A percentile compares a stretch with the other conserved stretches of the same genome.
Conservation (phyloP, 2,888 invertebrate genomes). For the Ephialtes manifestator region DNA sequence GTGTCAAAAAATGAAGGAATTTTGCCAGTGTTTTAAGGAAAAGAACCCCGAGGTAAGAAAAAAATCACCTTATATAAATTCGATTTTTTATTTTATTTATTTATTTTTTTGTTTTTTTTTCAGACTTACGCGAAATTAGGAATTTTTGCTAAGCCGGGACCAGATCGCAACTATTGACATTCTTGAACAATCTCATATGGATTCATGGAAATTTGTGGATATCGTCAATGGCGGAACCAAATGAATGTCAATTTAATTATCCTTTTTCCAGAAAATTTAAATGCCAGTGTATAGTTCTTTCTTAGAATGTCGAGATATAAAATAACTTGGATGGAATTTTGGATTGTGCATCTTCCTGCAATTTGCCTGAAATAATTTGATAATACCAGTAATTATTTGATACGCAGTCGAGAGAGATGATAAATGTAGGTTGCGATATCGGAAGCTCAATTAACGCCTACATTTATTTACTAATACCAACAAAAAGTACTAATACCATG, state of each 20-base stretch:
- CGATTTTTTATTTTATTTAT: neutral
- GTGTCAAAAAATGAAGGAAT: neutral
- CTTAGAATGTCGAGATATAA: neutral
- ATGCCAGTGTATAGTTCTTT: neutral
- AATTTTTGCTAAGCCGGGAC: slow-evolving; percentile 3
- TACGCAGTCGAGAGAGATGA: no score
- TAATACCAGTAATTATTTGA: neutral
- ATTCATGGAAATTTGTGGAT: neutral
- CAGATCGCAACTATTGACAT: neutral
- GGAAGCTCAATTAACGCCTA: neutral
- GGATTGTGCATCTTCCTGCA: neutral
- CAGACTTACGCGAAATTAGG: slow-evolving; percentile 8
- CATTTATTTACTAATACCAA: neutral
- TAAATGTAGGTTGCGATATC: no score
- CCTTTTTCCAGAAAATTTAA: neutral
- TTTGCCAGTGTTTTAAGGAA: neutral
- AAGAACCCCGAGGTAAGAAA: slow-evolving; percentile 2
- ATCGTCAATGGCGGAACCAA: neutral
- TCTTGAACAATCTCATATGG: neutral
- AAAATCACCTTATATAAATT: neutral
- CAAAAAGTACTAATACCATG: neutral
- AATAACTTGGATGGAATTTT: neutral
- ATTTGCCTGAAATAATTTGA: neutral
- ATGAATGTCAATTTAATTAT: neutral
- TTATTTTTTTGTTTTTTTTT: no score